These are phyloP conservation scores for Synergus japonicus DNA, from an alignment of 2,888 invertebrate genomes.

Conservation along the genomic window DNA sequence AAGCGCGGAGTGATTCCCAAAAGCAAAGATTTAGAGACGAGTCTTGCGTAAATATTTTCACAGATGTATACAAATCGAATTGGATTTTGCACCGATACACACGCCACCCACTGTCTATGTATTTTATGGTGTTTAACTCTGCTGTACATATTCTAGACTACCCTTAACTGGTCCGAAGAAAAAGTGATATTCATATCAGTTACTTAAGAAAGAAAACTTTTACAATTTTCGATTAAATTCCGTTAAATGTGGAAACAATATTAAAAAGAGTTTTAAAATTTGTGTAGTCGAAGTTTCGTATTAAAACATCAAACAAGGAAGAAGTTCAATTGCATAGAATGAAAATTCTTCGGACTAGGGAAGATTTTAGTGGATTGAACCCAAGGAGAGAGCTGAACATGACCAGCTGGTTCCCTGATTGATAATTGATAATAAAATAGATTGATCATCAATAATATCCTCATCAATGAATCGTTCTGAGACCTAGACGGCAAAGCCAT, in stretches of 20 bases:
- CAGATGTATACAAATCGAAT: slow-evolving; percentile 37
- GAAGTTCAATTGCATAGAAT: slow-evolving; percentile 42
- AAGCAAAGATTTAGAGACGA: slow-evolving; percentile 13
- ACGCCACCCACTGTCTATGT: slow-evolving; percentile 74
- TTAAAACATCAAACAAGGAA: background rate
- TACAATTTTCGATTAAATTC: background rate
- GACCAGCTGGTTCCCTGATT: slow-evolving; percentile 68
- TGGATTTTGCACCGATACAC: slow-evolving; percentile 84
- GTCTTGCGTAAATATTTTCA: background rate
- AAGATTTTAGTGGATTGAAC: slow-evolving; percentile 63
- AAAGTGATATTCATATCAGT: slow-evolving; percentile 10
- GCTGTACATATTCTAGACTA: slow-evolving; percentile 49
- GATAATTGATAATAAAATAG: slow-evolving; percentile 36
- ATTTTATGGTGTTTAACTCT: slow-evolving; percentile 59
- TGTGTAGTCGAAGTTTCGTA: background rate
- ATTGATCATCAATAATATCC: background rate
- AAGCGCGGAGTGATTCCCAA: slow-evolving; percentile 46
- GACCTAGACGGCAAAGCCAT: slow-evolving; percentile 14
- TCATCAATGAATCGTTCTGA: background rate
- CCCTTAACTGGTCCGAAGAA: slow-evolving; percentile 42
- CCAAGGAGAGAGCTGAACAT: slow-evolving; percentile 67
- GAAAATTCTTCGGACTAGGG: slow-evolving; percentile 42
- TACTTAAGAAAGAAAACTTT: background rate
- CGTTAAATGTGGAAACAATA: background rate
- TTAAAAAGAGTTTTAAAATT: background rate